These are phyloP conservation scores for Phylloscopus trochilus DNA, from an alignment of 2,113 vertebrate species.

Conservation along the genomic window DNA sequence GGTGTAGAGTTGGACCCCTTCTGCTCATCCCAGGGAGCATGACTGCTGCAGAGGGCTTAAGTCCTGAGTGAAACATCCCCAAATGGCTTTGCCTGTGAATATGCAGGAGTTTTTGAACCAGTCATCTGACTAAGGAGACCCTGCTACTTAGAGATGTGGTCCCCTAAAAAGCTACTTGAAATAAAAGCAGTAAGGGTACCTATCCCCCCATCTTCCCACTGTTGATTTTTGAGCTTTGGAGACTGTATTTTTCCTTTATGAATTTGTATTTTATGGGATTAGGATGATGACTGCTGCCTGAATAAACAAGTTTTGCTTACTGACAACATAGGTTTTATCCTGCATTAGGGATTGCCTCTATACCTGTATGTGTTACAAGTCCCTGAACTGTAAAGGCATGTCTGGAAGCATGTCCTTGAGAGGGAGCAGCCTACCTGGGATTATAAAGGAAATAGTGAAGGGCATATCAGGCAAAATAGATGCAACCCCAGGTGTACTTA, in stretches of 20 bases:
- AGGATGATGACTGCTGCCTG: background rate
- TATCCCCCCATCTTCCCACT: background rate
- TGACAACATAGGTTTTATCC: background rate
- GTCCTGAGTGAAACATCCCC: background rate
- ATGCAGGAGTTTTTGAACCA: background rate
- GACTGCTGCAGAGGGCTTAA: background rate
- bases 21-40: background rate
- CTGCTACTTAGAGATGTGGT: background rate
- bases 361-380: rapidly evolving
- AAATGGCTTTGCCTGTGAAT: background rate
- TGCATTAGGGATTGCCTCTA: background rate
- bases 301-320: background rate
- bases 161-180: background rate
- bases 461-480: background rate
- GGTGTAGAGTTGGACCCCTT: background rate
- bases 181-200: background rate
- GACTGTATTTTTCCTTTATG: background rate
- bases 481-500: background rate
- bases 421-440: background rate
- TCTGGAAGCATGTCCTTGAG: background rate
- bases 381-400: background rate
- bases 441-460: background rate
- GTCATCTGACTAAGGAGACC: background rate
- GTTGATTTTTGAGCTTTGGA: background rate
- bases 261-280: background rate